Percentiles rank a stretch among this genome's conserved stretches.
These are phyloP conservation scores for Nothura maculosa DNA, from an alignment of 2,797 vertebrate genomes.

Conservation along the genomic window DNA sequence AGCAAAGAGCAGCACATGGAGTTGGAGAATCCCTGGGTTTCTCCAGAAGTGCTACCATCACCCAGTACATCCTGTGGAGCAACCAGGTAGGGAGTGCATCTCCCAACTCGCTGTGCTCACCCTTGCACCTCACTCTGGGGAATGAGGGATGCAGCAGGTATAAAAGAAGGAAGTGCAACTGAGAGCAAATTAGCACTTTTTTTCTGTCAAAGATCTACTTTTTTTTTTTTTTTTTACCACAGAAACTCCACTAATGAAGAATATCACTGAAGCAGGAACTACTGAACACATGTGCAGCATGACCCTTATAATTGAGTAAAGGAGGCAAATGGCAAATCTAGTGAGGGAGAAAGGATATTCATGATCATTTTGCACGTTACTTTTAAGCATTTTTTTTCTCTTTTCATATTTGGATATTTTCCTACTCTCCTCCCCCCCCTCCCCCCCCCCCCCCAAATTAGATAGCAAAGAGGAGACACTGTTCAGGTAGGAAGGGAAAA, in stretches of 20 bases:
- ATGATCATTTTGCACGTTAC: not conserved
- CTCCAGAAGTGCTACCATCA: accelerated
- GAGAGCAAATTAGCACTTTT: not conserved
- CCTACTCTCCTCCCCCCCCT: not conserved
- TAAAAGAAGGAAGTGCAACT: not conserved
- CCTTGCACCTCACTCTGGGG: not conserved
- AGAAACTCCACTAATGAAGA: conserved; percentile 31
- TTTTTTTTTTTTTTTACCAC: not conserved
- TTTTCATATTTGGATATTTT: conserved; percentile 19
- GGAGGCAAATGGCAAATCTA: conserved; percentile 24
- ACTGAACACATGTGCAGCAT: not conserved
- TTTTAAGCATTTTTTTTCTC: conserved; percentile 41
- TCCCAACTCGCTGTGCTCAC: accelerated
- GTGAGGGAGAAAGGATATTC: not conserved
- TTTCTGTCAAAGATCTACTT: conserved; percentile 21
- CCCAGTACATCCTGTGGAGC: accelerated
- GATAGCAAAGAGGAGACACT: not conserved
- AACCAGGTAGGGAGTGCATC: accelerated
- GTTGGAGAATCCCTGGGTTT: not conserved
- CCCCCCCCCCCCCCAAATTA: not conserved
- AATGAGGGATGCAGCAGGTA: no score
- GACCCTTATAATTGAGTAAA: conserved; percentile 41
- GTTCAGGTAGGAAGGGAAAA: conserved; percentile 3
- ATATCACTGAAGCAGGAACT: conserved; percentile 1
- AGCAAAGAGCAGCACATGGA: accelerated